Evolutionary conservation across 1,140 invertebrate species (phyloP).

Genomic region (Nixonia krombeini): DNA sequence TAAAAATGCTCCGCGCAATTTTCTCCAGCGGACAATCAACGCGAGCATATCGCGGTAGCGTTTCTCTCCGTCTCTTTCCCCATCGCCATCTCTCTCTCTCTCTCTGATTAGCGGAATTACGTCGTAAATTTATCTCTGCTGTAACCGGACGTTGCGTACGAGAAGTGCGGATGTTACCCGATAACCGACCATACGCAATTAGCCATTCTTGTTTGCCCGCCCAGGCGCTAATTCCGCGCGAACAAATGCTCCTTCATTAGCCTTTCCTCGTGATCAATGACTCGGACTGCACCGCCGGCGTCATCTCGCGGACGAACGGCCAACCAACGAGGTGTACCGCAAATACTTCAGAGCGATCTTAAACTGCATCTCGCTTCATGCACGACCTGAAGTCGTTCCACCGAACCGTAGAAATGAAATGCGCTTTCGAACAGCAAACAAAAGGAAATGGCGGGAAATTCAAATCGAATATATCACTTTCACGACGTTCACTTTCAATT

Average conservation of each 20-base stretch:
- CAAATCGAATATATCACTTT: too few relatives aligned
- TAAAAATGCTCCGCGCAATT: background rate
- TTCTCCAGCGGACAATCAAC: background rate
- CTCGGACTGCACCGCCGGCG: too few relatives aligned
- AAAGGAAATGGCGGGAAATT: too few relatives aligned
- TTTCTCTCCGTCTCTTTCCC: too few relatives aligned
- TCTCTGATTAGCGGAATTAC: conserved; percentile 18
- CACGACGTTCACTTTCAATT: background rate
- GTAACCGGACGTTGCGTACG: conserved; percentile 31
- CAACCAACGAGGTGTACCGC: background rate
- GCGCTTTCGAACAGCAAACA: too few relatives aligned
- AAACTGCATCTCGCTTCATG: too few relatives aligned
- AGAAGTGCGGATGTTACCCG: conserved; percentile 23
- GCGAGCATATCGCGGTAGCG: too few relatives aligned
- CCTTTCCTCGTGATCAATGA: too few relatives aligned
- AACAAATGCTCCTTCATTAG: conserved; percentile 7
- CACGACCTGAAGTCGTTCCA: too few relatives aligned
- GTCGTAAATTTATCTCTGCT: conserved; percentile 12
- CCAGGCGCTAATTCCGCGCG: conserved; percentile 12
- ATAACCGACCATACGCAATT: conserved; percentile 30
- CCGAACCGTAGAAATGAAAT: too few relatives aligned
- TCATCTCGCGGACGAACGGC: too few relatives aligned
- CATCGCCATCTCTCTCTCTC: conserved; percentile 7
- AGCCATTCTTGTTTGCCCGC: conserved; percentile 16
- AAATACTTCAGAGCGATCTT: background rate